A percentile compares a stretch with the other conserved stretches of the same genome.
phyloP scores from a whole-genome alignment of 2,888 invertebrate species.

The Synanthedon andrenaeformis region DNA sequence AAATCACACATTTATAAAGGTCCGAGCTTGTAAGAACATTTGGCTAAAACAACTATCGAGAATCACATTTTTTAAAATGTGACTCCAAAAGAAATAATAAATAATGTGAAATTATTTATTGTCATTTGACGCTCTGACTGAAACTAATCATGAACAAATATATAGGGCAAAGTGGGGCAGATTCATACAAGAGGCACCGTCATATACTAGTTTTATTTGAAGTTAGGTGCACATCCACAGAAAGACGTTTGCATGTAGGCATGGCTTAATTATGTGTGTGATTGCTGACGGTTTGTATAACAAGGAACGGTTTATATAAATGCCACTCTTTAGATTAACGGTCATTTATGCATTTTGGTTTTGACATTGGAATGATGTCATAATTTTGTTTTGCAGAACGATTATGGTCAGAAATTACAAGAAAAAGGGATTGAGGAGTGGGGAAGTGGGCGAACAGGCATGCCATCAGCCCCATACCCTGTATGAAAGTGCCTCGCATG shows the following conservation, averaged over 20 bases:
- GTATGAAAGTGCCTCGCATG: constrained; percentile 1
- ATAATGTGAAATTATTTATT: no score
- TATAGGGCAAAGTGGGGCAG: constrained; percentile 4
- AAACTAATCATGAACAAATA: neutral
- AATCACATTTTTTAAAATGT: no score
- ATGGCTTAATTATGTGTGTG: constrained; percentile 6
- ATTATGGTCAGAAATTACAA: constrained; percentile 2
- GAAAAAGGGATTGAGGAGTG: constrained; percentile 7
- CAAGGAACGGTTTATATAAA: constrained; percentile 2
- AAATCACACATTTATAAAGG: no score
- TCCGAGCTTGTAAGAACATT: no score
- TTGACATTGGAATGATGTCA: constrained; percentile 1
- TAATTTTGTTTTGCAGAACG: constrained; percentile 1
- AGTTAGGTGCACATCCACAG: constrained; percentile 4
- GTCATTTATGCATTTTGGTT: neutral
- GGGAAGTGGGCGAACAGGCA: constrained; percentile 8
- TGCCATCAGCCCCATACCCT: constrained; percentile 3
- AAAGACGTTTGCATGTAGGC: constrained; percentile 5
- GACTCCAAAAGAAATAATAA: no score
- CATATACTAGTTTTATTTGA: constrained; percentile 2
- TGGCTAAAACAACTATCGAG: no score
- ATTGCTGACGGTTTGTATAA: constrained; percentile 6
- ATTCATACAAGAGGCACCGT: constrained; percentile 6
- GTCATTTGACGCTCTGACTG: no score
- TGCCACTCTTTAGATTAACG: neutral